Evolutionary conservation across 2,113 vertebrate species (phyloP), one percentile per base, ranked within the genome.

Genomic region (Callionymus lyra): DNA sequence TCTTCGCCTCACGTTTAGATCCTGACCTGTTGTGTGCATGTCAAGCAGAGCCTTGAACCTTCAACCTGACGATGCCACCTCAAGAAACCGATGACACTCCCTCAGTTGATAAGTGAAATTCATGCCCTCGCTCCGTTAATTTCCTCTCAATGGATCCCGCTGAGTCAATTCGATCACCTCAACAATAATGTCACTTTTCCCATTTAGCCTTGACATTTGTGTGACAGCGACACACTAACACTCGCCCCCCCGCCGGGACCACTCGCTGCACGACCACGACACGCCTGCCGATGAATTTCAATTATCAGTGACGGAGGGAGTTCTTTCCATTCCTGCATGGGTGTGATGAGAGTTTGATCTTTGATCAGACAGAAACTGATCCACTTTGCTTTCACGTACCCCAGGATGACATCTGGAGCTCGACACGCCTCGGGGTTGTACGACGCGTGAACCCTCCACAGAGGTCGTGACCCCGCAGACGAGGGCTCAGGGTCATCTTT

Each of bases 31-130:
- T 76, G 86, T 92, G 86, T 98, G 95, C 94, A 98, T 98, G 95
- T 90, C 65, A 87, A 88, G 79, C 65, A 76, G 82, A 91, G 82
- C 84, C 87, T 91, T 88, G 84, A 88, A 86, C 83, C 87, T 91
- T 88, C 84, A 88, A 86, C 83, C 84, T 72, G 73, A 82, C 87
- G 82, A 85, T 88, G 84, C 89, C 86, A 88, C 80, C 85, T 88
- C 74, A 67, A 68, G 8, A 27, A 27, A 27, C 4, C 87, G 88
- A 79, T 87, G 84, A 89, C 90, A 88, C 88, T 86, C 85, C 88
- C 88, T 89, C 88, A 88, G 90, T 90, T 91, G 91, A 97, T 93
- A 95, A 97, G 91, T 95, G 92, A 94, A 93, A 93, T 94, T 93
- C 86, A 85, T 86, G 78, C 76, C 68, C 64, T 68, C 62, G 13